Evolutionary conservation across 2,888 invertebrate genomes (phyloP).

Genomic region (Agonum fuliginosum): DNA sequence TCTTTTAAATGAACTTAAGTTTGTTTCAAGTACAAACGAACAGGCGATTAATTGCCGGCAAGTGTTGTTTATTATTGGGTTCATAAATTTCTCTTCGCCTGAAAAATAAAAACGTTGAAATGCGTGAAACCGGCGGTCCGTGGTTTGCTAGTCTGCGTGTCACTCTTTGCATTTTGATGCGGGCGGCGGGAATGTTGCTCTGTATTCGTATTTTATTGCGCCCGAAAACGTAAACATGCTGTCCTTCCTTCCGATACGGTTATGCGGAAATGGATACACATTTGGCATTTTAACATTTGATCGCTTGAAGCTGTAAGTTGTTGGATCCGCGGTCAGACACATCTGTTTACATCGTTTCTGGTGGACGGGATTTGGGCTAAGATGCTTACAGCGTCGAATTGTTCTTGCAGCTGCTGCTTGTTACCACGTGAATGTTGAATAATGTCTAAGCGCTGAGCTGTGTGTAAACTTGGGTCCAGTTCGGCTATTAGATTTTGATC

Average conservation of each 20-base stretch:
- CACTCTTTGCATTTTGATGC: not conserved
- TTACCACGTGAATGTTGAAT: slow-evolving; percentile 6
- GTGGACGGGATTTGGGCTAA: not conserved
- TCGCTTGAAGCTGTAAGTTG: slow-evolving; percentile 26
- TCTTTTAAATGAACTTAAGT: slow-evolving; percentile 45
- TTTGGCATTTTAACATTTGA: slow-evolving; percentile 49
- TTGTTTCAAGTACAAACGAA: slow-evolving; percentile 44
- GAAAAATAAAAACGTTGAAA: not conserved
- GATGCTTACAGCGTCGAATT: not conserved
- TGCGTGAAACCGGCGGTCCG: not conserved
- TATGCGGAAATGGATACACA: slow-evolving; percentile 15
- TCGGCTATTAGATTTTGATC: slow-evolving; percentile 23
- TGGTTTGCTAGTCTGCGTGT: not conserved
- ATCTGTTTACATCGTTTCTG: slow-evolving; percentile 50
- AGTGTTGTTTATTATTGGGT: not conserved
- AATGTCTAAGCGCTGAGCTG: not conserved
- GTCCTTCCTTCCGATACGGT: slow-evolving; percentile 14
- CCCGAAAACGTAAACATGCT: not conserved
- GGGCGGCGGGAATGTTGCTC: not conserved
- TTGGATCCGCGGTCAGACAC: not conserved
- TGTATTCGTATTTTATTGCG: not conserved
- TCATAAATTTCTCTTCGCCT: not conserved
- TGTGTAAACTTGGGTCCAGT: not conserved
- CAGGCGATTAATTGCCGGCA: slow-evolving; percentile 20
- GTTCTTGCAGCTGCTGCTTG: slow-evolving; percentile 17